A percentile compares a stretch with the other conserved stretches of the same genome.
These are phyloP conservation scores for Pachypeltis micranthus DNA, from an alignment of 1,140 invertebrate species.

Conservation along the genomic window DNA sequence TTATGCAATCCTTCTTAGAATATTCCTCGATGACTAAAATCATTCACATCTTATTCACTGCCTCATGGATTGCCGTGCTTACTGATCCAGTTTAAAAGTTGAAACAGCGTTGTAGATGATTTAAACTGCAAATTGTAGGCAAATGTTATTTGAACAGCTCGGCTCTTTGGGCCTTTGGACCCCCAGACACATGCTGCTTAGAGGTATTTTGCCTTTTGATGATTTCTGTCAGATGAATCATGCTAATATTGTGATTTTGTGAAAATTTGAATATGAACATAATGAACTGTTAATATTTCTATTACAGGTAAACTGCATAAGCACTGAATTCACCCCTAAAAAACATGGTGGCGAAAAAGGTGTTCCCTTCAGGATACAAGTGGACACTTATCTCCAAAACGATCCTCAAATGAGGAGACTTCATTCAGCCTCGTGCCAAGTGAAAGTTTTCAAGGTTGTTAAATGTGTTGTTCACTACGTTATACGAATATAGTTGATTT, in stretches of 20 bases:
- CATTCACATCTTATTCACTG: too few species aligned
- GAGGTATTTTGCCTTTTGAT: too few species aligned
- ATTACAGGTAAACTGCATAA: constrained; percentile 82
- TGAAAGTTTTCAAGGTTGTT: constrained; percentile 77
- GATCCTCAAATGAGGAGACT: constrained; percentile 39
- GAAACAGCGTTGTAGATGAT: too few species aligned
- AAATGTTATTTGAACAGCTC: too few species aligned
- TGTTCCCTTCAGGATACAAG: constrained; percentile 89
- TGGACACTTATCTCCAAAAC: constrained; percentile 62
- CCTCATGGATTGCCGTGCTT: too few species aligned
- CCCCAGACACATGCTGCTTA: too few species aligned
- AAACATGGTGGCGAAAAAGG: constrained; percentile 97
- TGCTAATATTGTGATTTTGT: background rate
- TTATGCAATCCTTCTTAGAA: too few species aligned
- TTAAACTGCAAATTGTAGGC: too few species aligned
- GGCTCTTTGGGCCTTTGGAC: background rate
- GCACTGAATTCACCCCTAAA: constrained; percentile 94
- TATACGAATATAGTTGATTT: too few species aligned
- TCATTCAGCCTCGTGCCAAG: constrained; percentile 87
- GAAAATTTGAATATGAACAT: background rate
- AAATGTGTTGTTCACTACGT: too few species aligned
- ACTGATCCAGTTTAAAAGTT: too few species aligned
- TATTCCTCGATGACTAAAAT: too few species aligned
- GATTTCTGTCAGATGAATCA: background rate
- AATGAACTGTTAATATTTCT: background rate